A percentile compares a stretch with the other conserved stretches of the same genome.
Conservation (phyloP, 2,113 vertebrate species). For the Indicator indicator region DNA sequence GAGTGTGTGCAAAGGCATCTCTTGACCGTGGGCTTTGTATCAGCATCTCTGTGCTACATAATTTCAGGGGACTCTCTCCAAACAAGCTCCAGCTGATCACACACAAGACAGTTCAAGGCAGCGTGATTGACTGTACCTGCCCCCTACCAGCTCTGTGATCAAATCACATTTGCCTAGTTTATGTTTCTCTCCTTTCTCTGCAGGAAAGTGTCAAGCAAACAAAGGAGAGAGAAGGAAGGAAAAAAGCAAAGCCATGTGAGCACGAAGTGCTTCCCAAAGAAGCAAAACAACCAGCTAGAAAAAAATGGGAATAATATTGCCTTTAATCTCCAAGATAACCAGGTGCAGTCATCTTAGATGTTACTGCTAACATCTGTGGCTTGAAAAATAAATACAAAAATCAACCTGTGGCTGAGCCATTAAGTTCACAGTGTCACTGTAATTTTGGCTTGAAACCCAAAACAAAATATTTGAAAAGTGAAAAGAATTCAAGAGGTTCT, state of each 20-base stretch:
- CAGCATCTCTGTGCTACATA: background rate
- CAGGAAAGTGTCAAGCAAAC: conserved; percentile 24
- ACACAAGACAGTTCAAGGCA: background rate
- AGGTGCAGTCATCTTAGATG: background rate
- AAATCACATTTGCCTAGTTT: conserved; percentile 34
- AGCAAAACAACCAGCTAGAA: conserved; percentile 11
- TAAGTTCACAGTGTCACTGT: background rate
- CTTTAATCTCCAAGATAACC: conserved; percentile 46
- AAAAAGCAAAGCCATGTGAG: background rate
- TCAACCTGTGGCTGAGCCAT: conserved; percentile 5
- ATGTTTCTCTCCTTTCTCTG: conserved; percentile 27
- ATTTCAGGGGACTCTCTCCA: background rate
- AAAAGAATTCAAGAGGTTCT: background rate
- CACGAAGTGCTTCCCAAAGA: conserved; percentile 14
- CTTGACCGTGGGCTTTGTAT: background rate
- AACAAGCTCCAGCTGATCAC: background rate
- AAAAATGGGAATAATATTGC: background rate
- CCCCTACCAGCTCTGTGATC: conserved; percentile 39
- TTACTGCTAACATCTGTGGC: background rate
- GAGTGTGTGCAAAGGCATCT: background rate
- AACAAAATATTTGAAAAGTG: conserved; percentile 11
- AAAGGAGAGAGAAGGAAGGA: conserved; percentile 15
- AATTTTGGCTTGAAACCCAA: background rate
- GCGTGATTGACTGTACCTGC: background rate
- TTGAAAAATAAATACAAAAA: background rate